phyloP scores from a whole-genome alignment of 2,113 vertebrate species.

The Melozone crissalis region DNA sequence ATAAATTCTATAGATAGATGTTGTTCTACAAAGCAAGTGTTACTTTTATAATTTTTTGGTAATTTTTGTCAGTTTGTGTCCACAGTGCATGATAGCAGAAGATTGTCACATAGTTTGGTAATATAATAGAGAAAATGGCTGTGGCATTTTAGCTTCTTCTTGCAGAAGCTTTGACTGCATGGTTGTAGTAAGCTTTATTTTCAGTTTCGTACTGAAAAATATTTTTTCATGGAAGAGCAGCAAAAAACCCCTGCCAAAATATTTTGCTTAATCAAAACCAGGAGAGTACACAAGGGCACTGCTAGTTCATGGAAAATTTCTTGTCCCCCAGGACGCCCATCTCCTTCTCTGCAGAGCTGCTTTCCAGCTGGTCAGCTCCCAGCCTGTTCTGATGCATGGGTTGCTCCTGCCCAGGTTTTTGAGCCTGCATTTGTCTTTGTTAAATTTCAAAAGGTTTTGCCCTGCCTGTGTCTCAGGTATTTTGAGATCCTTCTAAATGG shows the following conservation, averaged over 20 bases:
- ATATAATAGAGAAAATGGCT: background rate
- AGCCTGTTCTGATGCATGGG: background rate
- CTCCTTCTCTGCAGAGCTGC: background rate
- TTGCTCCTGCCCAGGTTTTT: background rate
- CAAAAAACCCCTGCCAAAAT: accelerated
- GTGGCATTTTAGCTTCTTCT: background rate
- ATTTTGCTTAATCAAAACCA: background rate
- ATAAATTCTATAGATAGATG: background rate
- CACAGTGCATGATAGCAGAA: background rate
- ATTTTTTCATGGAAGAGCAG: background rate
- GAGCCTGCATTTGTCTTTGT: background rate
- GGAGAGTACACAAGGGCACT: background rate
- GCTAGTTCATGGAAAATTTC: background rate
- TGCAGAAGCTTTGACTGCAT: background rate
- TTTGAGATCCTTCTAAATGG: background rate
- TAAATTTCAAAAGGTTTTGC: background rate
- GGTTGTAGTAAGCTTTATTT: background rate
- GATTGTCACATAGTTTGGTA: background rate
- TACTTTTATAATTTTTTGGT: background rate
- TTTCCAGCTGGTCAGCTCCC: background rate
- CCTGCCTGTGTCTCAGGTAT: background rate
- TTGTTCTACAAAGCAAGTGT: background rate
- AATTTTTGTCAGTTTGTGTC: background rate
- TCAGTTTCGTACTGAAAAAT: background rate
- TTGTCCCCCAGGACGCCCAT: accelerated